Evolutionary conservation across 2,113 vertebrate genomes (phyloP), one percentile per base, ranked within the genome.

Genomic region (Octodon degus): DNA sequence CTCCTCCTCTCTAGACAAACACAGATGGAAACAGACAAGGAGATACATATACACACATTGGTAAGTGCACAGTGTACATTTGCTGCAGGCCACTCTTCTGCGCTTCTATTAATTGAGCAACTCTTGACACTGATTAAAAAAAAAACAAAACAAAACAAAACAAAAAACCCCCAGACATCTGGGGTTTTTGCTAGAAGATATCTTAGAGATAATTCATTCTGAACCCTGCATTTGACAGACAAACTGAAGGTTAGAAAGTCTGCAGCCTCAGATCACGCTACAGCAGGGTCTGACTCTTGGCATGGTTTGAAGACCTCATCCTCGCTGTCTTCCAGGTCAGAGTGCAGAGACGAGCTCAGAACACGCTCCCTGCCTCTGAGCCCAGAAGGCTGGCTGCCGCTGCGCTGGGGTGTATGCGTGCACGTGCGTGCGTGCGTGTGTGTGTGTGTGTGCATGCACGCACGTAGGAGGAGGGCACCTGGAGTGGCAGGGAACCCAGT

Each of bases 401-500:
- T 16, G 50, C 20, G 2, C 12, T 16, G 2, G 12, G 11, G 65
- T 30, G 27, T 12, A 24, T 22, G 60, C 3, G 58, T 5, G n/a
- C n/a, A n/a, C n/a, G 58, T 22, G 58, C 14, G 53, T 55, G 24
- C 62, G 47, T 19, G n/a, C n/a, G 68, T n/a, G 16, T n/a, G 67
- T n/a, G 67, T 1, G n/a, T 3, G 68, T 17, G 67, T n/a, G 34
- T 14, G 14, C 0, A 12, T 9, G 67, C 4, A 5, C 43, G 2
- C 5, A 43, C 5, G 43, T 43, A 14, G 2, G 32, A 1, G 68
- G 9, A 1, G 22, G 2, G 24, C 34, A 11, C 1, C 1, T 11
- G 30, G 83, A 60, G 34, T 22, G 20, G 0, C 0, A 1, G 27
- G 58, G 65, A 77, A 11, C 30, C 30, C 0, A 0, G 34, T 22